Percentiles rank a stretch among this genome's conserved stretches.
phyloP scores from a whole-genome alignment of 2,797 vertebrate species.

The Ctenosaura bakeri region DNA sequence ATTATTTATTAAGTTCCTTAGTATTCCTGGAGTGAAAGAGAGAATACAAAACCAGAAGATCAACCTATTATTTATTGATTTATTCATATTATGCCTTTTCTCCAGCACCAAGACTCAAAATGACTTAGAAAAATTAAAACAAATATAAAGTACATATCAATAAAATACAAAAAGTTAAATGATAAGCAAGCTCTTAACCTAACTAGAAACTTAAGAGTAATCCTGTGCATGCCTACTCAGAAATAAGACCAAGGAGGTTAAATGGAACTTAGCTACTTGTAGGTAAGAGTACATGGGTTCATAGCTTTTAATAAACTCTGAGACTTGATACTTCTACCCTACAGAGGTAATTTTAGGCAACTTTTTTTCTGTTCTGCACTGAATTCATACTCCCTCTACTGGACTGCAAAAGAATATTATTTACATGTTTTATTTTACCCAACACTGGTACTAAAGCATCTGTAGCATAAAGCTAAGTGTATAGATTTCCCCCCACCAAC shows the following conservation, averaged over 20 bases:
- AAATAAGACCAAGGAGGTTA: background rate
- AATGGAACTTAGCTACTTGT: background rate
- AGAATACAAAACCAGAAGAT: background rate
- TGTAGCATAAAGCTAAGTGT: background rate
- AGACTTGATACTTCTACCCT: background rate
- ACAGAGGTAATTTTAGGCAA: background rate
- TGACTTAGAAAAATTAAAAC: too few species aligned
- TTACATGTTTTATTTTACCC: background rate
- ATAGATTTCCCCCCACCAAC: background rate
- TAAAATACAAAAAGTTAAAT: too few species aligned
- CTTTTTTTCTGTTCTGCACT: background rate
- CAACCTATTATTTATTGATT: background rate
- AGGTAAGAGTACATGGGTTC: background rate
- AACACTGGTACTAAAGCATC: background rate
- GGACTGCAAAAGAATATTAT: background rate
- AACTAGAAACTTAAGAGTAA: background rate
- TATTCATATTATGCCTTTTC: too few species aligned
- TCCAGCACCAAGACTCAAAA: too few species aligned
- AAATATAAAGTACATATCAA: too few species aligned
- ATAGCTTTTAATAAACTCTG: background rate
- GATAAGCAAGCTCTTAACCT: too few species aligned
- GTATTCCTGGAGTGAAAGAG: background rate
- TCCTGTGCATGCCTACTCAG: background rate
- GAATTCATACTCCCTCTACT: slow-evolving; percentile 47
- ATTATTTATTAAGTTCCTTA: background rate